phyloP scores from a whole-genome alignment of 2,888 invertebrate genomes.

The Cataglyphis livida region DNA sequence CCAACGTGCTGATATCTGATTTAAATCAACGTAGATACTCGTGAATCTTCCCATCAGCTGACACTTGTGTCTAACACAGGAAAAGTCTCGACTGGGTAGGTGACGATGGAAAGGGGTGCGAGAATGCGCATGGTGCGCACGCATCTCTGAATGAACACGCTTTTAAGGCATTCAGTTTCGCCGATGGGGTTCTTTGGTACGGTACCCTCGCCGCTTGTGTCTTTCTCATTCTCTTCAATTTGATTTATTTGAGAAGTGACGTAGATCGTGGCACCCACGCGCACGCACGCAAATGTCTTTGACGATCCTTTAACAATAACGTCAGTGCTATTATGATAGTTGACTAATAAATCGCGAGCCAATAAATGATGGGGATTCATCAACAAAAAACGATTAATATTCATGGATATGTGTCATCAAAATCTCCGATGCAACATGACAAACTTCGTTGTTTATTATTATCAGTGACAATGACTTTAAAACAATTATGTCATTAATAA shows the following conservation, averaged over 20 bases:
- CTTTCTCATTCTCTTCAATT: not conserved
- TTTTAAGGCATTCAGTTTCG: constrained; percentile 77
- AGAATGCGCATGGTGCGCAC: constrained; percentile 72
- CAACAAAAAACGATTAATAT: not conserved
- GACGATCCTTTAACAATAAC: constrained; percentile 19
- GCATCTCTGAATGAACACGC: constrained; percentile 78
- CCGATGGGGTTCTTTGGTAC: constrained; percentile 67
- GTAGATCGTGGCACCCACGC: not conserved
- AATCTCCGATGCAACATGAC: not conserved
- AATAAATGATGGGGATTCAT: constrained; percentile 1
- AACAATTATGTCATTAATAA: not conserved
- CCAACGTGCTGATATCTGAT: not conserved
- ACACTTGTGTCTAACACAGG: constrained; percentile 36
- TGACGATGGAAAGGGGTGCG: constrained; percentile 45
- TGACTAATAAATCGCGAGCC: not conserved
- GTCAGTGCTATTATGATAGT: not conserved
- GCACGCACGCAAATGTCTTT: not conserved
- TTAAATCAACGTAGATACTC: constrained; percentile 4
- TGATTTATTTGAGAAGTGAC: not conserved
- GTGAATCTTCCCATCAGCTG: constrained; percentile 48
- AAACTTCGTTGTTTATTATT: not conserved
- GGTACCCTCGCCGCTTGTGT: constrained; percentile 41
- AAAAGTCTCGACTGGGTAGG: constrained; percentile 15
- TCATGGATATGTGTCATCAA: not conserved
- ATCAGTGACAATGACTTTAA: constrained; percentile 4